Percentiles rank a stretch among this genome's conserved stretches.
Conservation (phyloP, 2,888 invertebrate genomes). For the Drosophila atroscutellata region DNA sequence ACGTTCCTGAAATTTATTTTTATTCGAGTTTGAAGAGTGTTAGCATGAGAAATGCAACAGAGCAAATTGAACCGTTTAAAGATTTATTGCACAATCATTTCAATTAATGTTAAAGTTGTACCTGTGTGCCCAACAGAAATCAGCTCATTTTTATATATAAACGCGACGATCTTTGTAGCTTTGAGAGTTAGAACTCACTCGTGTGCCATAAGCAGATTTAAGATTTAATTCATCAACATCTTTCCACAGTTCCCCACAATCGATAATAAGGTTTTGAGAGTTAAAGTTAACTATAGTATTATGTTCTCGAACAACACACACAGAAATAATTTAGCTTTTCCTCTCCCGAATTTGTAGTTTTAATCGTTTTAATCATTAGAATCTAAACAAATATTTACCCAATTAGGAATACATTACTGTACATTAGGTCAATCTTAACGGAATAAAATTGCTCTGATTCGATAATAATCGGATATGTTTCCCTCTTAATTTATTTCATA, state of each 20-base stretch:
- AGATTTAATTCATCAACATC: not conserved
- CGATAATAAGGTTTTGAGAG: not conserved
- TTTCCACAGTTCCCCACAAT: not conserved
- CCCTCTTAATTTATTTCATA: not conserved
- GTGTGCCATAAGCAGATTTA: not conserved
- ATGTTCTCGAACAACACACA: not conserved
- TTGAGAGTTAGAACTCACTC: not conserved
- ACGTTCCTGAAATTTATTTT: conserved; percentile 47
- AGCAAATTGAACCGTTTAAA: not conserved
- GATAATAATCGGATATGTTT: not conserved
- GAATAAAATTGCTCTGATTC: not conserved
- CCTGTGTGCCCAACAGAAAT: not conserved
- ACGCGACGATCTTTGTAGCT: not conserved
- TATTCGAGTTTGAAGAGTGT: conserved; percentile 48
- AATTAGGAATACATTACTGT: not conserved
- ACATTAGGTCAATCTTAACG: not conserved
- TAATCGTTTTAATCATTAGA: no score
- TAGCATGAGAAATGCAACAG: not conserved
- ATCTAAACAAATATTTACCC: not conserved
- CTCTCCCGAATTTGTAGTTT: not conserved
- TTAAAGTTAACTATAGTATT: not conserved
- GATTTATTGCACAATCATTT: conserved; percentile 8
- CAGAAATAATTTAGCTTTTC: not conserved
- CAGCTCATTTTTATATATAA: not conserved
- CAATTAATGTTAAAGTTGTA: not conserved